These are phyloP conservation scores for Sander vitreus DNA, from an alignment of 2,113 vertebrate genomes.

Conservation along the genomic window DNA sequence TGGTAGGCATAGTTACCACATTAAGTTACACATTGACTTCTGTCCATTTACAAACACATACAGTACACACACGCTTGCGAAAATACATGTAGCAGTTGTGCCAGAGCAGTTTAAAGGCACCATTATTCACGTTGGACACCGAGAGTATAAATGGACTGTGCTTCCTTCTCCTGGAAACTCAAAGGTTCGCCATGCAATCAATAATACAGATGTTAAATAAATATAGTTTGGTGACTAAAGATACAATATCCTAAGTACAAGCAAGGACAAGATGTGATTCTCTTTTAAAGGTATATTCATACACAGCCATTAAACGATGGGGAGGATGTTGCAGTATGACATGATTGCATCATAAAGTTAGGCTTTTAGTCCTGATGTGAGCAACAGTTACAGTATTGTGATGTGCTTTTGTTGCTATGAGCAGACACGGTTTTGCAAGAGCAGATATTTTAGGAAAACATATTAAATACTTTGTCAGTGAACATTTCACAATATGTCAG, in stretches of 20 bases:
- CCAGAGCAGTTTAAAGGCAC: not conserved
- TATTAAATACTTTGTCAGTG: not conserved
- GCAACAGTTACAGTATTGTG: not conserved
- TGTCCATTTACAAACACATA: not conserved
- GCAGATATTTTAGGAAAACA: not conserved
- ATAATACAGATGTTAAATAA: constrained; percentile 4
- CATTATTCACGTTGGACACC: constrained; percentile 4
- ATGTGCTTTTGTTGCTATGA: not conserved
- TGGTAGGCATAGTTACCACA: not conserved
- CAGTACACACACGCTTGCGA: not conserved
- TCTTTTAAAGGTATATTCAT: not conserved
- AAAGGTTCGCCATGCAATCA: rapidly evolving
- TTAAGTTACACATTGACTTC: not conserved
- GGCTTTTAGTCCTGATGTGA: not conserved
- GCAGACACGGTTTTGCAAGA: not conserved
- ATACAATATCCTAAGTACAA: not conserved
- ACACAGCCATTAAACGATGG: not conserved
- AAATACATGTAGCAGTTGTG: not conserved
- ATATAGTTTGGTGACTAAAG: not conserved
- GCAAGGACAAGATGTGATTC: not conserved
- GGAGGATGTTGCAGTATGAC: not conserved
- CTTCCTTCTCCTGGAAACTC: constrained; percentile 14
- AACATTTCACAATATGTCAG: not conserved
- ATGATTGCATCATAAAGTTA: not conserved
- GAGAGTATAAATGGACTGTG: constrained; percentile 16